Conservation (phyloP, 2,113 vertebrate genomes). For the Loxodonta africana region DNA sequence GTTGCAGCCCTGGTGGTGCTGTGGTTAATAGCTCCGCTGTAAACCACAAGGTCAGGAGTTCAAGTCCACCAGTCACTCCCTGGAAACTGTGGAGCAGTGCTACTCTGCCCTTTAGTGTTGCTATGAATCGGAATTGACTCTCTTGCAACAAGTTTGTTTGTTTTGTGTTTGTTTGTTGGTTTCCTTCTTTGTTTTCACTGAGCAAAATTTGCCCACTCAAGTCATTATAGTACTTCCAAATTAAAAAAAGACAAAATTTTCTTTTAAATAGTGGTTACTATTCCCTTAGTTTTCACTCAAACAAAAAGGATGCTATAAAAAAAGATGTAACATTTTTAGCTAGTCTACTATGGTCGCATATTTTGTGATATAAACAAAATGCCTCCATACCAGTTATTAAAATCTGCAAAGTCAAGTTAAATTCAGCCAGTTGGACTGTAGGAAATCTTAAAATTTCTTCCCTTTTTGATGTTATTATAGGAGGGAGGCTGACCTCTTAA, state of each 20-base stretch:
- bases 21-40: too few species aligned
- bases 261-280: background rate
- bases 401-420: background rate
- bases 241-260: conserved; percentile 1
- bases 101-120: too few species aligned
- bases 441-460: conserved; percentile 3
- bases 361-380: conserved; percentile 37
- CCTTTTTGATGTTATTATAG: conserved; percentile 4
- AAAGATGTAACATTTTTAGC: background rate
- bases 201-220: background rate
- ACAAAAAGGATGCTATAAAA: background rate
- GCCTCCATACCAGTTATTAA: background rate
- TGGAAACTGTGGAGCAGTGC: too few species aligned
- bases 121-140: too few species aligned
- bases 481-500: background rate
- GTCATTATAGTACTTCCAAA: background rate
- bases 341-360: background rate
- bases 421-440: background rate
- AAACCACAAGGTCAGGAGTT: too few species aligned
- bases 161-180: background rate
- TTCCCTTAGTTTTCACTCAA: background rate
- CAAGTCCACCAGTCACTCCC: too few species aligned
- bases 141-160: too few species aligned
- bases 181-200: background rate
- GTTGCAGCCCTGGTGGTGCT: background rate